These are phyloP conservation scores for Rattus rattus DNA, from an alignment of 2,113 vertebrate species.

Conservation along the genomic window DNA sequence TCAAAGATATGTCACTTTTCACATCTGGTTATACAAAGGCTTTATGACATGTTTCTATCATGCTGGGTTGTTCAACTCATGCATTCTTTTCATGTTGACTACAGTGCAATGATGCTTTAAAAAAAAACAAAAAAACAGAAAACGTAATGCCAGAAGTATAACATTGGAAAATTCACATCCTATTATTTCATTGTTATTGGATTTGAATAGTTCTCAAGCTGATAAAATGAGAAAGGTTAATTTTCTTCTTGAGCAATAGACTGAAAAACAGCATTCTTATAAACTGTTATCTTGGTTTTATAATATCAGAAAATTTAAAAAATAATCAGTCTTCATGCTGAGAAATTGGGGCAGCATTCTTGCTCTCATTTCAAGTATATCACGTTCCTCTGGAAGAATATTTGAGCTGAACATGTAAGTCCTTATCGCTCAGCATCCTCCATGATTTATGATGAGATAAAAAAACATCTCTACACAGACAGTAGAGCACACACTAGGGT, in stretches of 20 bases:
- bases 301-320: slow-evolving; percentile 61
- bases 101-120: neutral
- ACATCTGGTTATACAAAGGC: slow-evolving; percentile 2
- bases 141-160: slow-evolving; percentile 42
- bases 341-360: slow-evolving; percentile 61
- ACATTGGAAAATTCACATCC: slow-evolving; percentile 58
- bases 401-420: neutral
- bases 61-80: slow-evolving; percentile 13
- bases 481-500: neutral
- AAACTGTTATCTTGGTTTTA: slow-evolving; percentile 67
- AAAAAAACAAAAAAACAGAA: neutral
- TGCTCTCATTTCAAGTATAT: slow-evolving; percentile 30
- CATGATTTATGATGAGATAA: neutral
- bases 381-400: neutral
- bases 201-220: slow-evolving; percentile 64
- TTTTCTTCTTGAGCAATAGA: slow-evolving; percentile 75
- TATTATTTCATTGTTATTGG: slow-evolving; percentile 64
- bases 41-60: neutral
- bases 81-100: slow-evolving; percentile 37
- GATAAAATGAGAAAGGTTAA: slow-evolving; percentile 71
- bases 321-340: slow-evolving; percentile 62
- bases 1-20: neutral
- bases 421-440: neutral
- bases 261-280: slow-evolving; percentile 69
- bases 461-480: neutral